Percentiles rank a stretch among this genome's conserved stretches.
phyloP scores from a whole-genome alignment of 2,113 vertebrate species.

The Murina feae region DNA sequence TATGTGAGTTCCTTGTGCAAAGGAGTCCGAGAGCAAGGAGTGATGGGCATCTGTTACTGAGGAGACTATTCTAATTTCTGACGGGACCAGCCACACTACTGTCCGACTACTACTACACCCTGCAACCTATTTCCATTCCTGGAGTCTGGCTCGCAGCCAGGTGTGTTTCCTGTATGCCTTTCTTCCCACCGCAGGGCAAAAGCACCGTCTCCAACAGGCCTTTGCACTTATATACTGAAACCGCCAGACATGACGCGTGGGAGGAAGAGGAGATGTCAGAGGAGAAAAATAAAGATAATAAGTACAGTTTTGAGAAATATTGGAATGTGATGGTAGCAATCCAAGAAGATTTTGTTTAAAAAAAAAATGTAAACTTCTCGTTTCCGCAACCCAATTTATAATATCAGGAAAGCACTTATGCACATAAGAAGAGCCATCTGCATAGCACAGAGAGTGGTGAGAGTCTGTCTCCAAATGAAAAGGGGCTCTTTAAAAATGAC shows the following conservation, averaged over 20 bases:
- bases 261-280: not conserved
- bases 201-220: not conserved
- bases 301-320: not conserved
- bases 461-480: not conserved
- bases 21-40: not conserved
- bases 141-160: not conserved
- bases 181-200: not conserved
- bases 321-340: not conserved
- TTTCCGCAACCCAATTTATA: not conserved
- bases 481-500: slow-evolving; percentile 5
- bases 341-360: not conserved
- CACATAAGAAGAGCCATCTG: not conserved
- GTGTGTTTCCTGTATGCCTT: not conserved
- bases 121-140: not conserved
- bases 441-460: not conserved
- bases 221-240: not conserved
- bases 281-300: not conserved
- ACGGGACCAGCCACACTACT: not conserved
- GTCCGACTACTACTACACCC: no score
- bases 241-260: not conserved
- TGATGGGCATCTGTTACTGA: not conserved
- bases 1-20: not conserved
- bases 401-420: not conserved
- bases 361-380: not conserved
- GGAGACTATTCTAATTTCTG: not conserved